These are phyloP conservation scores for Anoplolepis gracilipes DNA, from an alignment of 1,140 invertebrate genomes.

Conservation along the genomic window DNA sequence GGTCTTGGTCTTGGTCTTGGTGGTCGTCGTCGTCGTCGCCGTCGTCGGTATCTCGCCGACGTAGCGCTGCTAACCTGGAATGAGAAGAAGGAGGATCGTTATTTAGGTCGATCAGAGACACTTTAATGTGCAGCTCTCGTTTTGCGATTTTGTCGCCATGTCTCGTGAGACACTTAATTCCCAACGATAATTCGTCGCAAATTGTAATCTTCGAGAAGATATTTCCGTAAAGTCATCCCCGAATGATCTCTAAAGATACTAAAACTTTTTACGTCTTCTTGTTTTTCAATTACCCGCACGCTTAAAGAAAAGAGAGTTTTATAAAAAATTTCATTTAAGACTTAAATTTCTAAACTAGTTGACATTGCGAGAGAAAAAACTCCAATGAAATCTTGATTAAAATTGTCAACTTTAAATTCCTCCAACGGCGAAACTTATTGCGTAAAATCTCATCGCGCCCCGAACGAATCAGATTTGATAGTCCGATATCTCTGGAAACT, in stretches of 20 bases:
- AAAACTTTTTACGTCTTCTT: neutral
- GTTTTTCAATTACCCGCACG: neutral
- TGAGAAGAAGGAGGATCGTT: constrained; percentile 51
- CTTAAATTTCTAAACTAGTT: neutral
- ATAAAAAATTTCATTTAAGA: neutral
- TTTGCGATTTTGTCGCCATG: too few species aligned
- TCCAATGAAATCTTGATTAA: neutral
- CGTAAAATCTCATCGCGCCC: constrained; percentile 15
- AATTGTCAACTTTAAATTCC: neutral
- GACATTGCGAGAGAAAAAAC: neutral
- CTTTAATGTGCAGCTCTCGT: neutral
- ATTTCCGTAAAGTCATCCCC: neutral
- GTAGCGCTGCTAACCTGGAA: constrained; percentile 63
- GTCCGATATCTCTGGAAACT: constrained; percentile 19
- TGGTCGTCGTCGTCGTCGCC: constrained; percentile 32
- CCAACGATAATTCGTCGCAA: neutral
- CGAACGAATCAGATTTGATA: constrained; percentile 33
- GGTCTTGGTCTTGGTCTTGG: neutral
- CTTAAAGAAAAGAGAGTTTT: neutral
- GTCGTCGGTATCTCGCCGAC: constrained; percentile 51
- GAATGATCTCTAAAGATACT: too few species aligned
- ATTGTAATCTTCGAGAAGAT: neutral
- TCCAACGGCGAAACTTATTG: neutral
- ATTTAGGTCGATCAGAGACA: constrained; percentile 20
- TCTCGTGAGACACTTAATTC: neutral